A percentile compares a stretch with the other conserved stretches of the same genome.
These are phyloP conservation scores for Pampusana beccarii DNA, from an alignment of 2,113 vertebrate species.

Conservation along the genomic window DNA sequence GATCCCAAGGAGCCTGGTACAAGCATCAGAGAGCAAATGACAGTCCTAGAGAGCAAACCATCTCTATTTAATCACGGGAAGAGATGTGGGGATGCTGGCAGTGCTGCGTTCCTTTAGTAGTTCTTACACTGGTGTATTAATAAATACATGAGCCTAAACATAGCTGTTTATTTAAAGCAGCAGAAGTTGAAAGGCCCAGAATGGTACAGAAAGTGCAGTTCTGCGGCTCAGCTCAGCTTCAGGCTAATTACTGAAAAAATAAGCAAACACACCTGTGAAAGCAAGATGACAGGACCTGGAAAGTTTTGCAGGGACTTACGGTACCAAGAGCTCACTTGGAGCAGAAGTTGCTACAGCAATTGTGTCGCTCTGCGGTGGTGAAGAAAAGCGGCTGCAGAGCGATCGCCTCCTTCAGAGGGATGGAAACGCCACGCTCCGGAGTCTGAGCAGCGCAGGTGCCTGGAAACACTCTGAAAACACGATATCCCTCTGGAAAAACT, in stretches of 20 bases:
- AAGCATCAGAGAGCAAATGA: neutral
- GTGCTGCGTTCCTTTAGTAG: neutral
- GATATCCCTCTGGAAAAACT: neutral
- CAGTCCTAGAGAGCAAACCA: neutral
- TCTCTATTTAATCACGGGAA: neutral
- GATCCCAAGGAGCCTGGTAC: neutral
- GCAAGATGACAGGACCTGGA: slow-evolving; percentile 44
- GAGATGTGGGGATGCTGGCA: neutral
- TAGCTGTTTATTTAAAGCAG: neutral
- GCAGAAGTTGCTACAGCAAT: neutral
- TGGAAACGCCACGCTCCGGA: neutral
- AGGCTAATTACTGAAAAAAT: slow-evolving; percentile 59
- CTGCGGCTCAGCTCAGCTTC: neutral
- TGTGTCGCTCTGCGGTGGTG: neutral
- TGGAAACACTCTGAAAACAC: slow-evolving; percentile 19
- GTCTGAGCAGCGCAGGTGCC: neutral
- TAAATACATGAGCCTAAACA: neutral
- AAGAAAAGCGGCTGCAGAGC: neutral
- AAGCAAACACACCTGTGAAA: slow-evolving; percentile 68
- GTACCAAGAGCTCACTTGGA: neutral
- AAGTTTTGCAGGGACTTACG: slow-evolving; percentile 23
- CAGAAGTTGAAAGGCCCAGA: neutral
- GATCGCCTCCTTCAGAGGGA: neutral
- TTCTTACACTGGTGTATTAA: neutral
- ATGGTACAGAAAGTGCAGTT: neutral